These are phyloP conservation scores for Rhopalosiphum padi DNA, from an alignment of 1,140 invertebrate species.

Conservation along the genomic window DNA sequence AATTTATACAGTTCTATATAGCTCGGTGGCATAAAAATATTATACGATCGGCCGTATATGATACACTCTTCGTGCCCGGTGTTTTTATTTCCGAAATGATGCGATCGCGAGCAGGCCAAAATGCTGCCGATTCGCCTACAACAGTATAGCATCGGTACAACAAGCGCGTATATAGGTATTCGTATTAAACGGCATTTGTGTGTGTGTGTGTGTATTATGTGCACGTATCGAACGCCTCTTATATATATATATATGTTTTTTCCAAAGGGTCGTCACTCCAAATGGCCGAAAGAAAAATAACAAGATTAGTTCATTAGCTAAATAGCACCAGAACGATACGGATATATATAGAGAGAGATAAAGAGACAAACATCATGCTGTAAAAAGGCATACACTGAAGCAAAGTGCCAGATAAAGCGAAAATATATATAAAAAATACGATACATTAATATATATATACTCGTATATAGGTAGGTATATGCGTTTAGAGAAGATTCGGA, in stretches of 20 bases:
- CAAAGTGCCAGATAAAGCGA: background rate
- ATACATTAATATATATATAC: background rate
- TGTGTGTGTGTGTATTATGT: background rate
- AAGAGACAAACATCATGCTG: background rate
- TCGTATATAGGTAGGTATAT: background rate
- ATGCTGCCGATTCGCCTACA: background rate
- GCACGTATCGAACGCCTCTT: background rate
- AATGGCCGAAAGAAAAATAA: background rate
- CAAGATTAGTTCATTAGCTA: conserved; percentile 42
- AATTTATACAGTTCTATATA: background rate
- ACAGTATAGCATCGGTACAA: background rate
- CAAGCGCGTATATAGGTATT: background rate
- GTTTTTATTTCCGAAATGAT: conserved; percentile 35
- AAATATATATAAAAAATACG: background rate
- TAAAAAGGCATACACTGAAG: background rate
- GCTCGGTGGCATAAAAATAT: conserved; percentile 39
- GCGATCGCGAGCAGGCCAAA: background rate
- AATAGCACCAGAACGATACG: background rate
- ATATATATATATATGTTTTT: background rate
- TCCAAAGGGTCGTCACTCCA: background rate
- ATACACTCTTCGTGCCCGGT: background rate
- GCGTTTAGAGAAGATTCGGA: background rate
- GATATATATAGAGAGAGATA: background rate
- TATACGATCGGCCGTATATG: conserved; percentile 25
- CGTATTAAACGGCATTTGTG: background rate